Conservation (phyloP, 2,888 invertebrate species). For the Orthosia incerta region DNA sequence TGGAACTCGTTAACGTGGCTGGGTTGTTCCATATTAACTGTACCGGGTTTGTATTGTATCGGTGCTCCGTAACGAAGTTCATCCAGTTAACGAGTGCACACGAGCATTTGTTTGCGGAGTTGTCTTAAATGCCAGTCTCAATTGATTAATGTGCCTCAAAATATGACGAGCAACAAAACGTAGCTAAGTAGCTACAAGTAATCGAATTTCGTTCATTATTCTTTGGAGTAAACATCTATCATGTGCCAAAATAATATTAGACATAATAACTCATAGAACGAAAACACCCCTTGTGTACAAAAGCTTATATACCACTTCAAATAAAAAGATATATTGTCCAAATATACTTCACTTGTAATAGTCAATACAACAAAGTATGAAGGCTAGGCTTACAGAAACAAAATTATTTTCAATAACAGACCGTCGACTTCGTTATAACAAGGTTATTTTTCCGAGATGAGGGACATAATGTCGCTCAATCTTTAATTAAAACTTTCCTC, state of each 20-base stretch:
- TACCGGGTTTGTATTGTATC: constrained; percentile 32
- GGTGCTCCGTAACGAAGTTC: constrained; percentile 50
- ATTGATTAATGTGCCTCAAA: constrained; percentile 63
- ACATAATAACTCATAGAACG: constrained; percentile 23
- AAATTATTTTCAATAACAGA: constrained; percentile 76
- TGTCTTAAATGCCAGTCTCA: constrained; percentile 59
- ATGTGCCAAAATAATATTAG: constrained; percentile 16
- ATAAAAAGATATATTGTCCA: constrained; percentile 18
- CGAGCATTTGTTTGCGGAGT: constrained; percentile 48
- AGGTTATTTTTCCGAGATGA: constrained; percentile 76
- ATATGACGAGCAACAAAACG: constrained; percentile 62
- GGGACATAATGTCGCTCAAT: constrained; percentile 81
- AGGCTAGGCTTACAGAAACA: constrained; percentile 54
- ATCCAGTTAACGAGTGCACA: constrained; percentile 59
- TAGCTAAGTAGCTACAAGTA: constrained; percentile 25
- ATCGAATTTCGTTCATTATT: constrained; percentile 50
- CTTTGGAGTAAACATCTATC: constrained; percentile 13
- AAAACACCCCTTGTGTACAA: constrained; percentile 17
- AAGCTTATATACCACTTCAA: constrained; percentile 11
- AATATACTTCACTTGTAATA: constrained; percentile 24
- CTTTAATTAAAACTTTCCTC: constrained; percentile 86
- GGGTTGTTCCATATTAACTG: constrained; percentile 34
- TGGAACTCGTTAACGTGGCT: constrained; percentile 61
- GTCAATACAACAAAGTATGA: constrained; percentile 43
- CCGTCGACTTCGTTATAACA: constrained; percentile 72